phyloP scores from a whole-genome alignment of 2,113 vertebrate genomes.

The Rhadina sibilatrix region DNA sequence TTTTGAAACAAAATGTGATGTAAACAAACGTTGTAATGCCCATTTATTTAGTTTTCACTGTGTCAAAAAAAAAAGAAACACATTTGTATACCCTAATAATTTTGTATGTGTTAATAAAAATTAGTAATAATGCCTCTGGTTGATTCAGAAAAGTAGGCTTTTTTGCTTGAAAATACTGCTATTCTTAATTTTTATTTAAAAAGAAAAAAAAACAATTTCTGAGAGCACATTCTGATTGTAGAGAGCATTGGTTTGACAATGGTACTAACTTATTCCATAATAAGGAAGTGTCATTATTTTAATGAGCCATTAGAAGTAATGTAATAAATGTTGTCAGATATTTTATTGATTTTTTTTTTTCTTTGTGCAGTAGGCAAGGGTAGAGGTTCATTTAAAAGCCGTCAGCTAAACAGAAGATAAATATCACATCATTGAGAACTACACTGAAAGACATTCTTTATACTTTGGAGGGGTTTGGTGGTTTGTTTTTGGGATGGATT shows the following conservation, averaged over 20 bases:
- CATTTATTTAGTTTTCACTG: constrained; percentile 57
- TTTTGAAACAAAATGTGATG: constrained; percentile 55
- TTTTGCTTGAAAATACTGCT: not conserved
- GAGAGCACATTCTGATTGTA: not conserved
- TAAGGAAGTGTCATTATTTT: not conserved
- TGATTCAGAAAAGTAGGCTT: constrained; percentile 44
- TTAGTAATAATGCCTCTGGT: constrained; percentile 37
- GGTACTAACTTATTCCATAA: not conserved
- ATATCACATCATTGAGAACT: not conserved
- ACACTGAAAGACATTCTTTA: not conserved
- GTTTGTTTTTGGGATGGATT: too few relatives aligned
- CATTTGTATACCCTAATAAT: constrained; percentile 74
- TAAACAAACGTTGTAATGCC: constrained; percentile 60
- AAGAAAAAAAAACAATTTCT: not conserved
- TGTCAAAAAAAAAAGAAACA: constrained; percentile 58
- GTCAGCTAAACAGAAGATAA: not conserved
- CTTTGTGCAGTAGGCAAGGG: not conserved
- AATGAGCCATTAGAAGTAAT: not conserved
- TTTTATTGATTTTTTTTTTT: not conserved
- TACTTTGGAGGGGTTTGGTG: not conserved
- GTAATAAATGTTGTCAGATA: constrained; percentile 7
- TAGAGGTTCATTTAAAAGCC: not conserved
- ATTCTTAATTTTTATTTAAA: not conserved
- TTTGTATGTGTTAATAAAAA: constrained; percentile 83
- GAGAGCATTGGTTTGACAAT: not conserved